Evolutionary conservation across 2,888 invertebrate genomes (phyloP).

Genomic region (Sclerodermus sp.): DNA sequence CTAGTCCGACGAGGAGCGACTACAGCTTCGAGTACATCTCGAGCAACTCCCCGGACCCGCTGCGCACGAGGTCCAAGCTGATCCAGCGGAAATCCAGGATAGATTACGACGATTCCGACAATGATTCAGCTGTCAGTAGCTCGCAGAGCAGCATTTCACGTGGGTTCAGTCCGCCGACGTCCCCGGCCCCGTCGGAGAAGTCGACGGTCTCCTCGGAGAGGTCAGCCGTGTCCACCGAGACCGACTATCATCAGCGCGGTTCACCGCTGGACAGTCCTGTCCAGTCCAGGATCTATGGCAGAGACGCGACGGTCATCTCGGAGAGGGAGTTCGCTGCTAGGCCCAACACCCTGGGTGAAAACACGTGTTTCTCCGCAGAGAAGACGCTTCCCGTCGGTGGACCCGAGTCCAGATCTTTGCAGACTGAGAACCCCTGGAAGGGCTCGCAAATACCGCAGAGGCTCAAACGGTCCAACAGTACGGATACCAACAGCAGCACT

Average conservation of each 20-base stretch:
- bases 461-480: slow-evolving; percentile 70
- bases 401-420: slow-evolving; percentile 9
- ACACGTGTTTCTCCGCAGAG: neutral
- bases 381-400: slow-evolving; percentile 29
- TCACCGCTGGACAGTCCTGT: slow-evolving; percentile 55
- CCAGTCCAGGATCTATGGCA: too few species aligned
- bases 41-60: slow-evolving; percentile 46
- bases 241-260: slow-evolving; percentile 55
- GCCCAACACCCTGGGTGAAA: slow-evolving; percentile 21
- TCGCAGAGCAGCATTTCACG: slow-evolving; percentile 78
- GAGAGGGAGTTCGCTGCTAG: slow-evolving; percentile 16
- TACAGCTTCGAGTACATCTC: slow-evolving; percentile 62
- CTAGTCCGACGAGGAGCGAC: slow-evolving; percentile 64
- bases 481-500: slow-evolving; percentile 73
- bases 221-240: slow-evolving; percentile 61
- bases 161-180: slow-evolving; percentile 72
- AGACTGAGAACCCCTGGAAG: slow-evolving; percentile 6
- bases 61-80: slow-evolving; percentile 38
- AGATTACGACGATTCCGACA: slow-evolving; percentile 74
- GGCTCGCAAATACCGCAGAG: slow-evolving; percentile 49
- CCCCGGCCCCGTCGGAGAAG: slow-evolving; percentile 68
- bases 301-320: slow-evolving; percentile 10
- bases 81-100: slow-evolving; percentile 36
- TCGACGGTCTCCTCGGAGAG: slow-evolving; percentile 57
- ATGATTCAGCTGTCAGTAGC: slow-evolving; percentile 85